Base-by-base conservation (phyloP, 2,888 invertebrate genomes). In the Pandemis heparana region DNA sequence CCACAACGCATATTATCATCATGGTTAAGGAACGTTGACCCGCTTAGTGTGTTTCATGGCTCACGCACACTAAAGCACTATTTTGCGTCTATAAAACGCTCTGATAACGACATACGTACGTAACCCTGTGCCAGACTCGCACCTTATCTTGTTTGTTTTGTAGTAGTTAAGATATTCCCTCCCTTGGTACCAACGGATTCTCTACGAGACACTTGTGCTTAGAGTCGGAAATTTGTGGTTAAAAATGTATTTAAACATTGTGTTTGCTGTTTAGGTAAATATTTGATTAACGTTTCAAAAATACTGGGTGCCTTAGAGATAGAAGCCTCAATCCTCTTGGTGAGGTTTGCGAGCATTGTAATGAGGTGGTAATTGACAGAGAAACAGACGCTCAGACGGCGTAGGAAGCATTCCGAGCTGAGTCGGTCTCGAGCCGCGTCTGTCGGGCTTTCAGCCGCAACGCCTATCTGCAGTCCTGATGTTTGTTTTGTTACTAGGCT, bases 111-210 rank as follows among this genome's bases (percentile, higher is more conserved):
- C 80, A 82, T 83, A 86, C 85, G 86, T 82, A 78, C 77, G 78
- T 83, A 83, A 81, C 79, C 78, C 80, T 79, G 81, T 80, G 78
- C 78, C 77, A 77, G 78, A 81, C 79, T 70, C 75, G 70, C 62
- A 70, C 38, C 79, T 89, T 92, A 92, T 92, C 92, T 87, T 85
- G 86, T 89, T 88, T 89, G 85, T 83, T 88, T 87, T 86, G 83
- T 88, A 82, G 83, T 82, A 82, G 83, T 83, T 82, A 80, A 83
- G 81, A 83, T 81, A 77, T 81, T 70, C 59, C 60, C 64, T 70
- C 59, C 61, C 62, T 59, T 62, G 59, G 67, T 63, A 68, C 67
- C 59, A 53, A 70, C 62, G 48, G 43, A 60, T 70, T 60, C 64
- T 65, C 43, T 18, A 8, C 41, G 14, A 51, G 64, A 64, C 56